Conservation (phyloP, 2,888 invertebrate genomes). For the Clistopyga incitator region DNA sequence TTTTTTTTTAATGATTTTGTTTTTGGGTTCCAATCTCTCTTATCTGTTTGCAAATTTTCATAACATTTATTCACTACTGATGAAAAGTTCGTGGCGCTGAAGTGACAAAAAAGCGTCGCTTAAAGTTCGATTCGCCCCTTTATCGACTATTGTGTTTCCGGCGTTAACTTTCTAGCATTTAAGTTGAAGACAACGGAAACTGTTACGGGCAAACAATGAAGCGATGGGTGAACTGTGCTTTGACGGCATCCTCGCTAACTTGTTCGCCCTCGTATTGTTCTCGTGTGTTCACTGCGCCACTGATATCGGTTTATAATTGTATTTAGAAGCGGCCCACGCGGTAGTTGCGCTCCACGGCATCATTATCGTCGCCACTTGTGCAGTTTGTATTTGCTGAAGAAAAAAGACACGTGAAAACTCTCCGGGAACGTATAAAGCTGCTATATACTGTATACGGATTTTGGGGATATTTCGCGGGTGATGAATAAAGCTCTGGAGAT, state of each 20-base stretch:
- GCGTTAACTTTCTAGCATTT: slow-evolving; percentile 27
- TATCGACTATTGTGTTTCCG: slow-evolving; percentile 18
- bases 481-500: slow-evolving; percentile 30
- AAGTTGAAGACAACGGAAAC: slow-evolving; percentile 37
- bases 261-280: slow-evolving; percentile 30
- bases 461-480: slow-evolving; percentile 19
- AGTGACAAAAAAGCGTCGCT: background rate
- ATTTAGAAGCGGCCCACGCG: slow-evolving; percentile 12
- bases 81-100: too few relatives aligned
- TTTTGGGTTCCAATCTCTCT: too few relatives aligned
- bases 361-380: background rate
- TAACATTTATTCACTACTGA: too few relatives aligned
- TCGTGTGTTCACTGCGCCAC: background rate
- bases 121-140: slow-evolving; percentile 1
- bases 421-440: background rate
- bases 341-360: background rate
- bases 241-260: slow-evolving; percentile 25
- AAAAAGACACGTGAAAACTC: slow-evolving; percentile 1
- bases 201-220: slow-evolving; percentile 32
- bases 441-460: background rate
- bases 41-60: too few relatives aligned
- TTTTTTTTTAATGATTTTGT: too few relatives aligned
- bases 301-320: slow-evolving; percentile 16
- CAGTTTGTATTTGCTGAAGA: background rate
- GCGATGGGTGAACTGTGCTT: slow-evolving; percentile 20